Base-by-base conservation (phyloP, 2,888 invertebrate genomes). In the Anagyrus pseudococci region DNA sequence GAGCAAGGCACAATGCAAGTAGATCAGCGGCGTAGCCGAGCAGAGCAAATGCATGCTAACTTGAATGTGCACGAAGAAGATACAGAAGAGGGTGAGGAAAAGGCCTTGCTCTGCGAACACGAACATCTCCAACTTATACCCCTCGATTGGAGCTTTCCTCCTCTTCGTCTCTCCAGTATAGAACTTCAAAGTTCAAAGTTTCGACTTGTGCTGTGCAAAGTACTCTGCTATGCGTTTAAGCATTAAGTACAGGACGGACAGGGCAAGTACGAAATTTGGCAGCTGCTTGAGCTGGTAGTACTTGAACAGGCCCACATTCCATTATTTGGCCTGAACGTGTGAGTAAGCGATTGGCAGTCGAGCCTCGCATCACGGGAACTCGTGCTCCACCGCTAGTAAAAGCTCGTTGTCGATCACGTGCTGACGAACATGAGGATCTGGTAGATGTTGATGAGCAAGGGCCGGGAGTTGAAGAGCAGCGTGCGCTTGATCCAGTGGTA, bases 251-350 rank as follows among this genome's bases (percentile, higher is more conserved):
- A 93, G 75, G 50, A 94, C 86, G 7, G 98, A 99, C 13, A 87
- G 73, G 10, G 98, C 98, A 46, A 99, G 81, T 13, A 95, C 65
- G 78, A 99, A 99, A 82, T 98, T 98, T 4, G 98, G 98, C 63
- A 96, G 85, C 82, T 99, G 96, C 79, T 93, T 95, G 33, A 91
- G 76, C 77, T 91, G 84, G 79, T 94, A 99, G 82, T 99, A 98
- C 56, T 86, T 87, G 13, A 98, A 81, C 70, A 96, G 90, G 0
- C 98, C 97, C 48, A 98, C 94, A 81, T 94, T 87, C 98, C 98
- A 99, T 78, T 98, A 97, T 72, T 92, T 89, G 26, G 85, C 86
- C 81, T 99, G 98, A 55, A 98, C 87, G 73, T 93, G 92, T 0
- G 89, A 87, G 81, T 98, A 97, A 10, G 95, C 90, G 48, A 93